Evolutionary conservation across 2,113 vertebrate genomes (phyloP).

Genomic region (Actinemys pallida): DNA sequence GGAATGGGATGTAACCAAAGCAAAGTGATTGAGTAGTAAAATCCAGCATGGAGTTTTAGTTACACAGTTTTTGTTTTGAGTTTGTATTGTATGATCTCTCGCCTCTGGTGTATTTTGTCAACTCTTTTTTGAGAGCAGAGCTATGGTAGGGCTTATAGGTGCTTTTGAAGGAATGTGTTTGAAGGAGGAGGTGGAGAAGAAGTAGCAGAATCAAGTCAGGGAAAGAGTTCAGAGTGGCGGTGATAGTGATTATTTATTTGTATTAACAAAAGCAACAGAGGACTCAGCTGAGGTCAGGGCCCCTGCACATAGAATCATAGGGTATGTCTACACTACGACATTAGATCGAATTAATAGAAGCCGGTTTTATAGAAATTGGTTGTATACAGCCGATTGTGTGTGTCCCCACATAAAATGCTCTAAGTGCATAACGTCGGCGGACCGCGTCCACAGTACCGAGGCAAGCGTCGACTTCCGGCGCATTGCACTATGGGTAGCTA

Average conservation of each 20-base stretch:
- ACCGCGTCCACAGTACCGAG: too few relatives aligned
- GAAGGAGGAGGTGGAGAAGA: neutral
- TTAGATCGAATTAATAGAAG: too few relatives aligned
- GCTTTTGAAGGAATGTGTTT: neutral
- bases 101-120: neutral
- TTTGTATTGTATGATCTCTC: neutral
- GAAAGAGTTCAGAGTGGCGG: neutral
- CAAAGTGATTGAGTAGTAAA: neutral
- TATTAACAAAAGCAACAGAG: neutral
- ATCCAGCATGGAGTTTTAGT: neutral
- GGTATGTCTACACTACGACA: too few relatives aligned
- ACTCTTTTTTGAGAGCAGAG: neutral
- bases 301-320: neutral
- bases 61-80: neutral
- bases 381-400: too few relatives aligned
- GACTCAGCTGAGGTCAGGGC: neutral
- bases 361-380: too few relatives aligned
- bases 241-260: neutral
- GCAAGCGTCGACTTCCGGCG: too few relatives aligned
- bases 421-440: too few relatives aligned
- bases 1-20: too few relatives aligned
- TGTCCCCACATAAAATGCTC: too few relatives aligned
- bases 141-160: neutral
- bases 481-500: too few relatives aligned
- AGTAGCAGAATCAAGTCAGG: neutral